These are phyloP conservation scores for Drosophila anomelani DNA, from an alignment of 2,888 invertebrate species.

Conservation along the genomic window DNA sequence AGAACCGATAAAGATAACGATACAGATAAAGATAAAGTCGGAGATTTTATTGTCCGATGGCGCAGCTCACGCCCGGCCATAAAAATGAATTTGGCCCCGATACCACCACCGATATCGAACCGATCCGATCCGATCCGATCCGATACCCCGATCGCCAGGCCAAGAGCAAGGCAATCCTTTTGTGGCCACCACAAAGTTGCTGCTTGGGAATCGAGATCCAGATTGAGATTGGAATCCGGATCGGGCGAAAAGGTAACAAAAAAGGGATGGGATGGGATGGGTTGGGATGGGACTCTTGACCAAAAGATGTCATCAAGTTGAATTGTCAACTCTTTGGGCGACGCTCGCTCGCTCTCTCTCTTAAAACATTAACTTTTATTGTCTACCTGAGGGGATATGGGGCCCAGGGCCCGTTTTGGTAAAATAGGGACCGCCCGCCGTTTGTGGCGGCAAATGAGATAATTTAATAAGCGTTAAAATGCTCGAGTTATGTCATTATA, in stretches of 20 bases:
- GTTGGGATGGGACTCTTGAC: slow-evolving; percentile 29
- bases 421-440: slow-evolving; percentile 68
- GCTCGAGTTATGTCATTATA: slow-evolving; percentile 84
- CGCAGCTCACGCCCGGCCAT: slow-evolving; percentile 62
- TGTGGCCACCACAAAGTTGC: slow-evolving; percentile 32
- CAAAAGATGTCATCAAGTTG: slow-evolving; percentile 78
- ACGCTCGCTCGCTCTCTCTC: slow-evolving; percentile 8
- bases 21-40: slow-evolving; percentile 71
- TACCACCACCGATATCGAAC: neutral
- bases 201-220: slow-evolving; percentile 17
- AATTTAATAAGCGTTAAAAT: slow-evolving; percentile 84
- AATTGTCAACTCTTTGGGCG: slow-evolving; percentile 58
- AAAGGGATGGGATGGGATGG: slow-evolving; percentile 41
- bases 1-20: slow-evolving; percentile 49
- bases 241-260: neutral
- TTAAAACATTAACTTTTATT: slow-evolving; percentile 70
- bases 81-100: slow-evolving; percentile 54
- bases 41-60: slow-evolving; percentile 64
- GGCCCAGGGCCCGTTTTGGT: neutral
- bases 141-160: slow-evolving; percentile 16
- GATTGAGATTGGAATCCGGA: slow-evolving; percentile 11
- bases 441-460: slow-evolving; percentile 82
- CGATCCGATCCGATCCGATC: too few species aligned
- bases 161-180: slow-evolving; percentile 1
- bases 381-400: slow-evolving; percentile 60